A percentile compares a stretch with the other conserved stretches of the same genome.
Evolutionary conservation across 2,888 invertebrate species (phyloP).

Genomic region (Diogma glabrata): DNA sequence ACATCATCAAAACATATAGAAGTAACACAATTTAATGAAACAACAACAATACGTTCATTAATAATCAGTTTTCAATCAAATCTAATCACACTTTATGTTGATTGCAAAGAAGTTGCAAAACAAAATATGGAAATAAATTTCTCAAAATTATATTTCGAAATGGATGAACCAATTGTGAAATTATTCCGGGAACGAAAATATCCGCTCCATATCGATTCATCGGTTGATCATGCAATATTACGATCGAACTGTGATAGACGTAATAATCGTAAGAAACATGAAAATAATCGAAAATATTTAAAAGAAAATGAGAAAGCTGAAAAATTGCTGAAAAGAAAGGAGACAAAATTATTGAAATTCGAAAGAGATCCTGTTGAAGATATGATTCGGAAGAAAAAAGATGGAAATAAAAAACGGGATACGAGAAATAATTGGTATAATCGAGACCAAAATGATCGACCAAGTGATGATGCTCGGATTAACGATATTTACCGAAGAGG

Average conservation of each 20-base stretch:
- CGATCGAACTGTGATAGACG: conserved; percentile 37
- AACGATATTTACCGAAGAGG: conserved; percentile 42
- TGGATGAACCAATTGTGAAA: conserved; percentile 37
- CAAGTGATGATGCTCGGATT: conserved; percentile 32
- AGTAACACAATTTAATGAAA: conserved; percentile 35
- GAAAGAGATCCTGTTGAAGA: not conserved
- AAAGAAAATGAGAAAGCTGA: conserved; percentile 8
- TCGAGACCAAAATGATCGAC: conserved; percentile 25
- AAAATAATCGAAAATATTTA: conserved; percentile 11
- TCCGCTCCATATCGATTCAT: conserved; percentile 34
- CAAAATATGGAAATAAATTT: conserved; percentile 34
- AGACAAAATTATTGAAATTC: conserved; percentile 1
- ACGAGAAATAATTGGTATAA: conserved; percentile 33
- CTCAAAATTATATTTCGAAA: conserved; percentile 34
- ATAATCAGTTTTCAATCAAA: conserved; percentile 34
- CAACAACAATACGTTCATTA: conserved; percentile 35
- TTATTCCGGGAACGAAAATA: conserved; percentile 37
- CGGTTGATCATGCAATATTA: conserved; percentile 32
- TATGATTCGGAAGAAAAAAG: conserved; percentile 16
- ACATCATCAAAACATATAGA: conserved; percentile 34
- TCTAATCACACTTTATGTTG: conserved; percentile 31
- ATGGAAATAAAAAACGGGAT: conserved; percentile 37
- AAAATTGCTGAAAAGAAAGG: conserved; percentile 3
- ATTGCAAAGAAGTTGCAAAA: conserved; percentile 33
- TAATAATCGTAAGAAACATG: conserved; percentile 19